Evolutionary conservation across 2,113 vertebrate species (phyloP), one percentile per base, ranked within the genome.

Genomic region (Jacana jacana): DNA sequence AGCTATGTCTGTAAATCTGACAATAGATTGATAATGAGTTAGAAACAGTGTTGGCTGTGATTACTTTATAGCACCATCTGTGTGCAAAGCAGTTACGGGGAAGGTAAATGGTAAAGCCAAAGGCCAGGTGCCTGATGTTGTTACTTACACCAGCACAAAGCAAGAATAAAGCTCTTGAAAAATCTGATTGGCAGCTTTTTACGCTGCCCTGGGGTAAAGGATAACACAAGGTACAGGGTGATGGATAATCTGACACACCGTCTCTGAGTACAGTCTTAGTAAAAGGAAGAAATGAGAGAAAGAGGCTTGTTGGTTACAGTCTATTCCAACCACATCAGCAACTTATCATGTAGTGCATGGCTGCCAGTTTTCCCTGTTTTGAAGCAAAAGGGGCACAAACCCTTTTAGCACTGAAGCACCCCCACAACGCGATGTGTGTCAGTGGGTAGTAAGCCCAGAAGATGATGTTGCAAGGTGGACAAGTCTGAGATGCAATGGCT

Each of bases 21-120:
- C 73, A 76, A 91, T 64, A 92, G 84, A 92, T 72, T 88, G 73
- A 75, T 76, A 93, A 92, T 57, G 49, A 93, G 54, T 75, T 86
- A 91, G 61, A 28, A 88, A 23, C 48, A 48, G 28, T 70, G 65
- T 79, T 72, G 88, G 48, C 88, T 78, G 70, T 69, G 31, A 88
- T 87, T 88, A 65, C 63, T 94, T 94, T 84, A 91, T 18, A 94
- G 57, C 66, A 89, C 57, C 88, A 93, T 81, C 91, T 95, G 86
- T 63, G 81, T 77, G 58, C 40, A 81, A 93, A 91, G 66, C 54
- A 58, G 40, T 92, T 81, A 63, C 1, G 2, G 61, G 33, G 30
- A 86, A 91, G 79, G 64, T 57, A 93, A 93, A 84, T 72, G 64
- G 80, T 76, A 96, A 92, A 93, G 63, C 51, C 75, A 92, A 94